phyloP scores from a whole-genome alignment of 2,888 invertebrate genomes.

The Dermolepida albohirtum region DNA sequence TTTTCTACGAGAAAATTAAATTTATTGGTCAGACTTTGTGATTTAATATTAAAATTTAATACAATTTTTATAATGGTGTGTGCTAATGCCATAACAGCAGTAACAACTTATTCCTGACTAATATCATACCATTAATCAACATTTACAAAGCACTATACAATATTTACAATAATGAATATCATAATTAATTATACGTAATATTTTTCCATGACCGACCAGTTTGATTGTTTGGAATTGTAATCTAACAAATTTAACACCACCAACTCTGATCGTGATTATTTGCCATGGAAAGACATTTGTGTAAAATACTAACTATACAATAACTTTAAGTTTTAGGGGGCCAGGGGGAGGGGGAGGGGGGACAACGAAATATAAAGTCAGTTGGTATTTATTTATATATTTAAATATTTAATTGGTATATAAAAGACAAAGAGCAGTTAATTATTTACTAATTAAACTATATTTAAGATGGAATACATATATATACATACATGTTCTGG shows the following conservation, averaged over 20 bases:
- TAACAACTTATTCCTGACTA: conserved; percentile 59
- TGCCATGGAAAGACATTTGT: conserved; percentile 39
- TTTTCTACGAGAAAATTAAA: conserved; percentile 57
- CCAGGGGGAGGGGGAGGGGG: too few species aligned
- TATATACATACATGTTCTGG: too few species aligned
- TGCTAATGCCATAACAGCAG: conserved; percentile 56
- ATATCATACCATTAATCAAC: conserved; percentile 66
- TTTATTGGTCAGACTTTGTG: conserved; percentile 62
- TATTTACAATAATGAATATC: conserved; percentile 64
- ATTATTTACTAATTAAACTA: conserved; percentile 7
- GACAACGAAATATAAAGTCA: conserved; percentile 1
- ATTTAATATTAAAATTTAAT: conserved; percentile 60
- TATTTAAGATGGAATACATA: too few species aligned
- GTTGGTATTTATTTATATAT: conserved; percentile 19
- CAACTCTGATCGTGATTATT: conserved; percentile 39
- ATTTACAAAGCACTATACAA: conserved; percentile 71
- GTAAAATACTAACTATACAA: conserved; percentile 20
- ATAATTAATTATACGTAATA: conserved; percentile 54
- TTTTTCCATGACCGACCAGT: conserved; percentile 39
- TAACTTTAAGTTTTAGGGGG: conserved; percentile 18
- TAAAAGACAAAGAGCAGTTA: conserved; percentile 30
- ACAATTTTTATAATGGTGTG: conserved; percentile 59
- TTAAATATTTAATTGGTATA: conserved; percentile 7
- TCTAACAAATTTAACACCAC: conserved; percentile 38
- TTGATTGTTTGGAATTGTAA: conserved; percentile 7